Percentiles rank a stretch among this genome's conserved stretches.
phyloP scores from a whole-genome alignment of 2,888 invertebrate genomes.

The Melanotus villosus region DNA sequence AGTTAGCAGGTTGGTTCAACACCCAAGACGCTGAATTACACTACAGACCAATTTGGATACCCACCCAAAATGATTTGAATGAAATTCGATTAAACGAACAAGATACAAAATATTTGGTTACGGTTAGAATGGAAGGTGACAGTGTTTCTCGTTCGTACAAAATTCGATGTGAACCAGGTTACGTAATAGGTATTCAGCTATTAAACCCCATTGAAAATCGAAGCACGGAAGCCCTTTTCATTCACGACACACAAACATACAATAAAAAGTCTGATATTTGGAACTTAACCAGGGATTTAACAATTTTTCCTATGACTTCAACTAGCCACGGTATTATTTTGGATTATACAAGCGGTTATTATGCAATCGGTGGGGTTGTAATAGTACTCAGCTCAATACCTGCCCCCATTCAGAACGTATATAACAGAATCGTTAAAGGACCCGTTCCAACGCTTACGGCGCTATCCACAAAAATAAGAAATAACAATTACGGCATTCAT shows the following conservation, averaged over 20 bases:
- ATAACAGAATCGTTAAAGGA: conserved; percentile 82
- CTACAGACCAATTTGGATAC: conserved; percentile 82
- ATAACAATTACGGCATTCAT: conserved; percentile 86
- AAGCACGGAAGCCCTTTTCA: conserved; percentile 86
- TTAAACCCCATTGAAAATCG: conserved; percentile 92
- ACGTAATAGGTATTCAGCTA: conserved; percentile 90
- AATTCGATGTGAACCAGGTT: conserved; percentile 83
- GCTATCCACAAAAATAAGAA: conserved; percentile 81
- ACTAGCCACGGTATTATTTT: conserved; percentile 85
- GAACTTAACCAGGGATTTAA: conserved; percentile 86
- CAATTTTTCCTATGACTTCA: conserved; percentile 92
- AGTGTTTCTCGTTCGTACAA: conserved; percentile 73
- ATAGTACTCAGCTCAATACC: conserved; percentile 82
- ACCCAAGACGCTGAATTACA: conserved; percentile 80
- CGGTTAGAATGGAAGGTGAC: conserved; percentile 75
- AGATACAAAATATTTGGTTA: conserved; percentile 86
- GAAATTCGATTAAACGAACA: conserved; percentile 78
- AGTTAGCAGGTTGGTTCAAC: conserved; percentile 93
- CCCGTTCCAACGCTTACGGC: conserved; percentile 84
- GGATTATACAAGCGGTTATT: conserved; percentile 83
- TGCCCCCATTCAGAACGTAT: conserved; percentile 81
- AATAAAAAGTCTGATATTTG: conserved; percentile 78
- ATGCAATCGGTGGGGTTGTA: conserved; percentile 87
- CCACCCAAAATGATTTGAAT: conserved; percentile 71
- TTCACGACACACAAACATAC: conserved; percentile 82